Percentiles rank a stretch among this genome's conserved stretches.
phyloP scores from a whole-genome alignment of 2,888 invertebrate species.

The Epicampocera succincta region DNA sequence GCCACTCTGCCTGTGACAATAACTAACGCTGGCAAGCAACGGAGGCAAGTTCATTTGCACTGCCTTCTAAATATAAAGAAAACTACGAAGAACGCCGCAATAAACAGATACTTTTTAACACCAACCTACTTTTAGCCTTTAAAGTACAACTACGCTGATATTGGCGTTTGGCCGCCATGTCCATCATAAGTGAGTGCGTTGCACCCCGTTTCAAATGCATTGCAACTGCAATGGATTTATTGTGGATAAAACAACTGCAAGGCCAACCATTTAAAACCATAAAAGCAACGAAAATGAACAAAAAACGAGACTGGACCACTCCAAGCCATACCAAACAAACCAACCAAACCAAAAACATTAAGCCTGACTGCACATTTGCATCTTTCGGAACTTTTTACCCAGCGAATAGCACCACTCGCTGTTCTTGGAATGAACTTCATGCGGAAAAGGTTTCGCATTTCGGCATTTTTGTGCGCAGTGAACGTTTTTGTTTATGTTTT shows the following conservation, averaged over 20 bases:
- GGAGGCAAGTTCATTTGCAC: too few species aligned
- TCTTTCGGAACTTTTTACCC: conserved; percentile 32
- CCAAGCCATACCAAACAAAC: conserved; percentile 15
- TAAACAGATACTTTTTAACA: conserved; percentile 51
- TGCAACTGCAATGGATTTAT: conserved; percentile 63
- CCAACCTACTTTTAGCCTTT: conserved; percentile 18
- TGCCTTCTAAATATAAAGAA: too few species aligned
- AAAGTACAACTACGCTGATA: neutral
- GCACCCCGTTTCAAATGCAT: conserved; percentile 32
- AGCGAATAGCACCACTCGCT: conserved; percentile 4
- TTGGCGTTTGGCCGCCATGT: neutral
- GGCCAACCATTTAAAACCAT: conserved; percentile 8
- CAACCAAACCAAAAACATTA: conserved; percentile 16
- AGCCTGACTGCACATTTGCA: conserved; percentile 47
- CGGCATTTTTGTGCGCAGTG: conserved; percentile 34
- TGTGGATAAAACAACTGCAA: conserved; percentile 44
- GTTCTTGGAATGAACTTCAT: too few species aligned
- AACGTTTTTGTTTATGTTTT: conserved; percentile 25
- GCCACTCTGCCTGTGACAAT: too few species aligned
- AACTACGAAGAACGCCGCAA: conserved; percentile 1
- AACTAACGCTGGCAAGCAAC: too few species aligned
- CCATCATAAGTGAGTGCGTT: neutral
- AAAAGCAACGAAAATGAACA: conserved; percentile 20
- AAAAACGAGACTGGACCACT: conserved; percentile 10
- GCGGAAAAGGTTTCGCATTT: conserved; percentile 33